Percentiles rank a stretch among this genome's conserved stretches.
phyloP scores from a whole-genome alignment of 2,888 invertebrate genomes.

The Chesias legatella region DNA sequence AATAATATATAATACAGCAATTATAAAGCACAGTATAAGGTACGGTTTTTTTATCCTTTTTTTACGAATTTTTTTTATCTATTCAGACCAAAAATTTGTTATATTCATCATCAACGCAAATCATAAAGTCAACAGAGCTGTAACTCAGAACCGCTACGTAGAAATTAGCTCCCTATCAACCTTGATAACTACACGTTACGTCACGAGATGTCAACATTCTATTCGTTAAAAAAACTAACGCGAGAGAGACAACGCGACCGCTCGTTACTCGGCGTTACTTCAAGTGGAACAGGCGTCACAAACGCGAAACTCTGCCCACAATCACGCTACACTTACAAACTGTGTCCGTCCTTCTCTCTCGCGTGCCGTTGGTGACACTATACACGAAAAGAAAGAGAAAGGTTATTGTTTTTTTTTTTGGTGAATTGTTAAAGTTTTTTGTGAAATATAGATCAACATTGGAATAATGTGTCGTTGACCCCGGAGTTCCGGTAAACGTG shows the following conservation, averaged over 20 bases:
- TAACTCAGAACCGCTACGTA: slow-evolving; percentile 31
- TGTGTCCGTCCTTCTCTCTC: slow-evolving; percentile 50
- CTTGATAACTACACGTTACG: slow-evolving; percentile 53
- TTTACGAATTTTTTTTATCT: too few relatives aligned
- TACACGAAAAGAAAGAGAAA: slow-evolving; percentile 40
- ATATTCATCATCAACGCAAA: too few relatives aligned
- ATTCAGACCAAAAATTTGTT: too few relatives aligned
- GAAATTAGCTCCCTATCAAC: slow-evolving; percentile 42
- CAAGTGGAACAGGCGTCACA: slow-evolving; percentile 69
- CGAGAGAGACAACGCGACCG: slow-evolving; percentile 52
- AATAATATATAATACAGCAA: too few relatives aligned
- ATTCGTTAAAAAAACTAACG: slow-evolving; percentile 49
- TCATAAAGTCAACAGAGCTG: not conserved
- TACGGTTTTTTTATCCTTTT: too few relatives aligned
- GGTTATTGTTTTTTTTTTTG: slow-evolving; percentile 45
- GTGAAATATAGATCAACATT: slow-evolving; percentile 74
- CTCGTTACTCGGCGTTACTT: slow-evolving; percentile 62
- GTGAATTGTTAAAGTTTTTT: slow-evolving; percentile 61
- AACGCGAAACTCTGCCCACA: slow-evolving; percentile 72
- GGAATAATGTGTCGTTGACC: slow-evolving; percentile 73
- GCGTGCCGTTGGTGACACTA: slow-evolving; percentile 10
- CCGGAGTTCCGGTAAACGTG: slow-evolving; percentile 42
- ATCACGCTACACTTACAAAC: slow-evolving; percentile 37
- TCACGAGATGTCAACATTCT: slow-evolving; percentile 53
- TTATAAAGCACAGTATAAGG: too few relatives aligned